Conservation (phyloP, 2,888 invertebrate species). For the Eupithecia tripunctaria region DNA sequence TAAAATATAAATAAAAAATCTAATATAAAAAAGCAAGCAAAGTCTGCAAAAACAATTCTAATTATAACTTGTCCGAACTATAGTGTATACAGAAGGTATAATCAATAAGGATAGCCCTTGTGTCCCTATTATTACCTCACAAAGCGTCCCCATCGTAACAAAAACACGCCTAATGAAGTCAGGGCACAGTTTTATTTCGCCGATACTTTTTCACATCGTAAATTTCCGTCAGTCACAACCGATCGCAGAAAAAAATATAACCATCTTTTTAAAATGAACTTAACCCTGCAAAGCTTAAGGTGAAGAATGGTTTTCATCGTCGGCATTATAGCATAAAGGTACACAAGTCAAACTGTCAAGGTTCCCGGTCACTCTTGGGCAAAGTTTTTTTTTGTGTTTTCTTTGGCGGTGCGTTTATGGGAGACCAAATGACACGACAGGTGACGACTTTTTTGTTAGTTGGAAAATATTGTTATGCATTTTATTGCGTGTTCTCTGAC, state of each 20-base stretch:
- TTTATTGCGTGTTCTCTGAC: conserved; percentile 76
- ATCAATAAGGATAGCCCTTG: conserved; percentile 58
- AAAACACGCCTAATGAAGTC: conserved; percentile 79
- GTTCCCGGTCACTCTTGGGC: conserved; percentile 75
- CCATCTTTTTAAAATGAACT: conserved; percentile 43
- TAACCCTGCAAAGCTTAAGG: conserved; percentile 35
- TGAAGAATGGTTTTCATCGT: conserved; percentile 29
- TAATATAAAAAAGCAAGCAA: conserved; percentile 1
- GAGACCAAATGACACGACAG: conserved; percentile 85
- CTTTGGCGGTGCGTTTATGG: conserved; percentile 81
- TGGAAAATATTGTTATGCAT: conserved; percentile 79
- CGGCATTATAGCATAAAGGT: conserved; percentile 38
- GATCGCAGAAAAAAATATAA: conserved; percentile 61
- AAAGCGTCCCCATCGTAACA: conserved; percentile 63
- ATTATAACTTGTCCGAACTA: not conserved
- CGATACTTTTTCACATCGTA: conserved; percentile 79
- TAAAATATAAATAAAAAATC: too few relatives aligned
- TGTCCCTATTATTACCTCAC: conserved; percentile 66
- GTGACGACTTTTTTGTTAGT: conserved; percentile 74
- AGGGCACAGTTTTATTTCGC: conserved; percentile 74
- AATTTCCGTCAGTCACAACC: conserved; percentile 82
- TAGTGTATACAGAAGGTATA: conserved; percentile 69
- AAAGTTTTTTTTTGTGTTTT: conserved; percentile 72
- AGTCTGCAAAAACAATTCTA: not conserved
- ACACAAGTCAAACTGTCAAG: conserved; percentile 65